Conservation (phyloP, 2,797 vertebrate species). For the Fistularia commersonii region DNA sequence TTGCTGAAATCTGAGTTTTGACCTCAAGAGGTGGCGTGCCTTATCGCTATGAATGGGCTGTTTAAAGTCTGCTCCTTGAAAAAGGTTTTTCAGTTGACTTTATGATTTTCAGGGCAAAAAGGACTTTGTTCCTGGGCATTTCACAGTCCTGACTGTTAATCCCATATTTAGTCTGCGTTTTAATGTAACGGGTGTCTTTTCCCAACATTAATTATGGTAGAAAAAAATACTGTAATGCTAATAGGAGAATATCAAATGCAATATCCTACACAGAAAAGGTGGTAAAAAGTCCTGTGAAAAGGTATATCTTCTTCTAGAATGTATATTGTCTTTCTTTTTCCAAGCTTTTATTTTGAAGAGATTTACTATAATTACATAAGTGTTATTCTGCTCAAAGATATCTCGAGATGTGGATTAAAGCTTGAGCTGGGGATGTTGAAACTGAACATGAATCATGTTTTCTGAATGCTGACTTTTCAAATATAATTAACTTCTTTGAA, state of each 20-base stretch:
- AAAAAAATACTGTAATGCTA: too few relatives aligned
- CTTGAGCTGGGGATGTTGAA: conserved; percentile 7
- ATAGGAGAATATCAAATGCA: too few relatives aligned
- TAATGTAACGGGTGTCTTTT: too few relatives aligned
- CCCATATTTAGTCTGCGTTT: too few relatives aligned
- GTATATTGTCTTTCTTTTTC: conserved; percentile 17
- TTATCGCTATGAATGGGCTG: too few relatives aligned
- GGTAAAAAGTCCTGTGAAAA: neutral
- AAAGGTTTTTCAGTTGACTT: conserved; percentile 9
- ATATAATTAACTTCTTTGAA: conserved; percentile 17
- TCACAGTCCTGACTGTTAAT: too few relatives aligned
- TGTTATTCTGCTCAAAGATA: conserved; percentile 18
- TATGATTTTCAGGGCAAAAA: conserved; percentile 13
- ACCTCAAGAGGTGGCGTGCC: conserved; percentile 26
- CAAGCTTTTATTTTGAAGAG: conserved; percentile 18
- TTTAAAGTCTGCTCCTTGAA: neutral
- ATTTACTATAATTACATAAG: conserved; percentile 25
- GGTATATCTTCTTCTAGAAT: conserved; percentile 22
- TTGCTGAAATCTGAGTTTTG: conserved; percentile 30
- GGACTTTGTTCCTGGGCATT: too few relatives aligned
- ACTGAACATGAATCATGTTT: conserved; percentile 1
- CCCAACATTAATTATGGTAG: too few relatives aligned
- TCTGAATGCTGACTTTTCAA: conserved; percentile 7
- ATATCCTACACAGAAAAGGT: too few relatives aligned
- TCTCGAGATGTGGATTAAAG: conserved; percentile 29